Conservation (phyloP, 2,113 vertebrate species). For the Varanus salvator region DNA sequence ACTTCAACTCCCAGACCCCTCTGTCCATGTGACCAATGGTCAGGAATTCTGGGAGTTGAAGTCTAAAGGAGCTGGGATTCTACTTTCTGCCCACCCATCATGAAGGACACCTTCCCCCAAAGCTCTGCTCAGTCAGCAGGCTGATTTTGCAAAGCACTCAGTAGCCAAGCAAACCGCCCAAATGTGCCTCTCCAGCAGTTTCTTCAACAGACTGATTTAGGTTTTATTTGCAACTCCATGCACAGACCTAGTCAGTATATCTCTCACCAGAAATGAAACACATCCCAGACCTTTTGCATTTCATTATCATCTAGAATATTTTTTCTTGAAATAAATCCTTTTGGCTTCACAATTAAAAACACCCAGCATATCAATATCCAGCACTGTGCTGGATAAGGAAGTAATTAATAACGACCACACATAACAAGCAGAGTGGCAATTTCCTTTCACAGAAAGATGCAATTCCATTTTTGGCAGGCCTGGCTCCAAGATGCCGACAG, state of each 20-base stretch:
- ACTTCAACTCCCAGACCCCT: too few relatives aligned
- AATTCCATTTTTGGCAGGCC: constrained; percentile 68
- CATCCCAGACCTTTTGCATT: constrained; percentile 1
- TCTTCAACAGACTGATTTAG: background rate
- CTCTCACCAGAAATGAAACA: background rate
- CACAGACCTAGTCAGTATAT: background rate
- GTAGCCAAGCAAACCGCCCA: background rate
- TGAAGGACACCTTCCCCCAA: background rate
- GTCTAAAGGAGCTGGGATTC: too few relatives aligned
- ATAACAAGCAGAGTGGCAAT: constrained; percentile 67
- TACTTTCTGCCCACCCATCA: too few relatives aligned
- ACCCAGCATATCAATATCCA: constrained; percentile 47
- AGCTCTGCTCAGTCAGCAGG: background rate
- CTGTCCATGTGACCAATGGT: too few relatives aligned
- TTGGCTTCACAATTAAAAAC: constrained; percentile 52
- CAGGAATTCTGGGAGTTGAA: too few relatives aligned
- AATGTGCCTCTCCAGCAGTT: background rate
- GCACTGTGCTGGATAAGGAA: constrained; percentile 50
- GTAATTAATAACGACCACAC: constrained; percentile 68
- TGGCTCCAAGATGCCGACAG: constrained; percentile 55
- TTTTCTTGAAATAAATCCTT: constrained; percentile 16
- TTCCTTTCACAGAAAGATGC: constrained; percentile 52
- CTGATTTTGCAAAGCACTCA: too few relatives aligned
- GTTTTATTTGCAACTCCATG: background rate
- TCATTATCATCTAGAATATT: constrained; percentile 13